Conservation (phyloP, 2,113 vertebrate species). For the Zosterops lateralis region DNA sequence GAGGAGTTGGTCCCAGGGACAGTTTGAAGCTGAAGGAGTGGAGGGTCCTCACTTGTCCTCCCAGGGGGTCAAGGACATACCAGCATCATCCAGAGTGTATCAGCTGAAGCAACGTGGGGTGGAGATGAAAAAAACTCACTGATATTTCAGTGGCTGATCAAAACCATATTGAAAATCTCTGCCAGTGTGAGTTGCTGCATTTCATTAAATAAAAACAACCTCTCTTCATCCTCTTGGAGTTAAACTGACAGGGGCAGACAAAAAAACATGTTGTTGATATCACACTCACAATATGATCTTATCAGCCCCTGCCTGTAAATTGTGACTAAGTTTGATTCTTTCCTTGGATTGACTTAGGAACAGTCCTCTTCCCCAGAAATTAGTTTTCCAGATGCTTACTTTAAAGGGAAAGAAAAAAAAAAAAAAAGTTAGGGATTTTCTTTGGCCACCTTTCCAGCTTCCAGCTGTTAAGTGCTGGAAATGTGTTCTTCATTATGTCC, state of each 20-base stretch:
- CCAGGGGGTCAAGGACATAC: accelerated
- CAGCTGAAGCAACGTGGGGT: background rate
- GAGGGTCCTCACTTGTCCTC: background rate
- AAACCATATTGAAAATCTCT: background rate
- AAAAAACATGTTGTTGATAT: background rate
- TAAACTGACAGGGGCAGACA: background rate
- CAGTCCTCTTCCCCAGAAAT: background rate
- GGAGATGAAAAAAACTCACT: background rate
- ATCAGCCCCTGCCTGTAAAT: background rate
- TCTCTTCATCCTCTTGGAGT: background rate
- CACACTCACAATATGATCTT: background rate
- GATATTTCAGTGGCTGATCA: background rate
- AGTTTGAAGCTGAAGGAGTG: background rate
- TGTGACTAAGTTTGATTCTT: background rate
- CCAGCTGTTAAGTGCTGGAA: conserved; percentile 52
- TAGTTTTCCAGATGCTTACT: conserved; percentile 48
- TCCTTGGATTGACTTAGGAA: background rate
- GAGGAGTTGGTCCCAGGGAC: background rate
- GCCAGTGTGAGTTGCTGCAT: background rate
- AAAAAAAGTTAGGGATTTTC: conserved; percentile 8
- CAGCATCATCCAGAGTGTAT: background rate
- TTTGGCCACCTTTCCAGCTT: conserved; percentile 58
- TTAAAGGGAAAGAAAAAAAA: background rate
- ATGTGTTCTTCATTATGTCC: conserved; percentile 55
- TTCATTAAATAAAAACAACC: conserved; percentile 14